phyloP scores from a whole-genome alignment of 2,113 vertebrate genomes.

The Pipa parva region DNA sequence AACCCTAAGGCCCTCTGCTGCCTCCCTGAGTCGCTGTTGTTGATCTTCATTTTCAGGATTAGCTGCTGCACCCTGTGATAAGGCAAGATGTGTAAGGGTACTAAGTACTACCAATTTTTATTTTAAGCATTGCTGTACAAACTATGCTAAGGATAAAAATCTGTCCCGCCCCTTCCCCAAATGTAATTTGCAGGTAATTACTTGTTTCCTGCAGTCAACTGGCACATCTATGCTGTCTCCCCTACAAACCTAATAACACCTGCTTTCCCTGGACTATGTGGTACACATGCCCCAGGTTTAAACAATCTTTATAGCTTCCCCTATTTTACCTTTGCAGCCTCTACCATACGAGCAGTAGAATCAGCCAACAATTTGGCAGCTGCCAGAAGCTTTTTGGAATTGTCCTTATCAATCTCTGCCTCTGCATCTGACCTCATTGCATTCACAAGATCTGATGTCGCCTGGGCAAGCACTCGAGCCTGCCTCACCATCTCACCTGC shows the following conservation, averaged over 20 bases:
- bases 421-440: slow-evolving; percentile 96
- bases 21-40: slow-evolving; percentile 90
- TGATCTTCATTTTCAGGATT: slow-evolving; percentile 97
- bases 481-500: slow-evolving; percentile 96
- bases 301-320: not conserved
- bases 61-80: slow-evolving; percentile 85
- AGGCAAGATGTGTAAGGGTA: not conserved
- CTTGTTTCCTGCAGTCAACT: too few species aligned
- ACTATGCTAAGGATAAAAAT: too few species aligned
- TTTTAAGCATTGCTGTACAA: too few species aligned
- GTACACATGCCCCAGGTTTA: too few species aligned
- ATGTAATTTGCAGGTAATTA: too few species aligned
- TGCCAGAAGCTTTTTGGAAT: slow-evolving; percentile 94
- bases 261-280: too few species aligned
- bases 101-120: not conserved
- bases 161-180: too few species aligned
- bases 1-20: slow-evolving; percentile 89
- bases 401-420: slow-evolving; percentile 93
- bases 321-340: slow-evolving; percentile 87
- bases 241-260: too few species aligned
- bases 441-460: slow-evolving; percentile 92
- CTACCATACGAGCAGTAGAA: slow-evolving; percentile 96
- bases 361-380: slow-evolving; percentile 95
- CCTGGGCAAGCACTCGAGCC: slow-evolving; percentile 93
- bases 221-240: too few species aligned